Evolutionary conservation across 1,140 invertebrate genomes (phyloP).

Genomic region (Pollicipes pollicipes): DNA sequence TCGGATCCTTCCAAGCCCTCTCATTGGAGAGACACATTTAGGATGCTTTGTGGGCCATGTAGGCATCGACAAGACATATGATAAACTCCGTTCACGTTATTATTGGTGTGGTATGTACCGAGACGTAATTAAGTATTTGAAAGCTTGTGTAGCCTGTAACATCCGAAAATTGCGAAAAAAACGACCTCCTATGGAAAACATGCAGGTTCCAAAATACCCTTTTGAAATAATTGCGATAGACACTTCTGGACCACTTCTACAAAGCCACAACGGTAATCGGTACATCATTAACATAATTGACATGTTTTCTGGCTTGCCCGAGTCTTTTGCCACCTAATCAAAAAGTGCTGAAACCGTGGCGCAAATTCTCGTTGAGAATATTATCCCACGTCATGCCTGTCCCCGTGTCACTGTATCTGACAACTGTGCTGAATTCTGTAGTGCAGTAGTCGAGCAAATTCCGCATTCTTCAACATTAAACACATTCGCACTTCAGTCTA

Average conservation of each 20-base stretch:
- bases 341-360: not conserved
- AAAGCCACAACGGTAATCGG: not conserved
- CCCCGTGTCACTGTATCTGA: not conserved
- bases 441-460: not conserved
- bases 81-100: not conserved
- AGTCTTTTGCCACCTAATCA: not conserved
- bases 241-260: not conserved
- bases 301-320: not conserved
- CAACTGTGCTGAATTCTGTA: not conserved
- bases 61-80: not conserved
- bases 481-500: not conserved
- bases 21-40: not conserved
- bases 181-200: not conserved
- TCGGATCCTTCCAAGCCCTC: not conserved
- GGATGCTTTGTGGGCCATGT: not conserved
- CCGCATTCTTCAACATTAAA: not conserved
- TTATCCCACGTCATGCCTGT: not conserved
- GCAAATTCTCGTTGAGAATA: not conserved
- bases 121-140: not conserved
- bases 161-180: not conserved
- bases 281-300: not conserved
- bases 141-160: not conserved
- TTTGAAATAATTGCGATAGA: not conserved
- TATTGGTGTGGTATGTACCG: not conserved
- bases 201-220: not conserved